Evolutionary conservation across 2,113 vertebrate species (phyloP), one percentile per base, ranked within the genome.

Genomic region (Nestor notabilis): DNA sequence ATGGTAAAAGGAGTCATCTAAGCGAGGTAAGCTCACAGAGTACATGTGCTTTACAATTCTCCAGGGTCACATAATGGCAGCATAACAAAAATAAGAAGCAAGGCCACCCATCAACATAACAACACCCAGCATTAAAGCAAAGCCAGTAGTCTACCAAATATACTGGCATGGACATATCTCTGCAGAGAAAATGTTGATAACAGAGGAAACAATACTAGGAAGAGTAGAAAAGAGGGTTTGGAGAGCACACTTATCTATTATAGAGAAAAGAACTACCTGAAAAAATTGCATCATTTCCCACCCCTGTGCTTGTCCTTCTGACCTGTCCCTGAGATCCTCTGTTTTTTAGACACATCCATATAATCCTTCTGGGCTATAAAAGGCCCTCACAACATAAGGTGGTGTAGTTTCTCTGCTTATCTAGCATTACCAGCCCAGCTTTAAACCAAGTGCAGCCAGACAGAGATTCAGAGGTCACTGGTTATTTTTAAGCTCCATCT

Each of bases 381-480:
- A 94, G 28, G 17, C 18, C 61, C 69, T 85, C 56, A 63, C 29
- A 91, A 83, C 68, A 93, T 92, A 87, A 93, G 37, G 27, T 55
- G 60, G 17, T 74, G n/a, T 37, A 83, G 76, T 81, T 77, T 20
- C 44, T 84, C 50, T 87, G 27, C 63, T 93, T 77, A 93, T 78
- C 88, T 71, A 83, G 35, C 69, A 25, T 85, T 91, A 89, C 63
- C 33, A 95, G 52, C 63, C 71, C 81, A 88, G 69, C 71, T 90
- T 96, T 94, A 90, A 74, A 87, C 46, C 43, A 53, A 44, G 93
- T 43, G 70, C 87, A 89, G 92, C 77, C 97, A 97, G 95, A 92
- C 82, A 68, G 85, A 96, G 72, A 95, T 75, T 85, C 94, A 95
- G 86, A 97, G 95, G 95, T 96, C 96, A 97, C 74, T 66, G 94